Conservation (phyloP, 1,140 invertebrate species). For the Tetragnatha versicolor region DNA sequence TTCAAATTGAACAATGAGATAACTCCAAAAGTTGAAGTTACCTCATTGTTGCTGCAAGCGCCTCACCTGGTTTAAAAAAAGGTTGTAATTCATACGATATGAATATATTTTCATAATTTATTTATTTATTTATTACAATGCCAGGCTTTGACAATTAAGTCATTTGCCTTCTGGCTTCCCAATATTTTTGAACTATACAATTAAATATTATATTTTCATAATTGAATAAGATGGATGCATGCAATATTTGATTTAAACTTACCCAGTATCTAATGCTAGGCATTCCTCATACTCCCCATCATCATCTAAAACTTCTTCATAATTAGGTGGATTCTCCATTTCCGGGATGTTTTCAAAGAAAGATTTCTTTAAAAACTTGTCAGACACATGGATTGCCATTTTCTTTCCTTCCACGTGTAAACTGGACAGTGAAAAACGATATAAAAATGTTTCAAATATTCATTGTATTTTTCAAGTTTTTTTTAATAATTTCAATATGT, state of each 20-base stretch:
- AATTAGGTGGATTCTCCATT: neutral
- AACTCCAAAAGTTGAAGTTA: neutral
- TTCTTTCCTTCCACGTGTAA: constrained; percentile 43
- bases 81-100: neutral
- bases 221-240: neutral
- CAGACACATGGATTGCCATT: constrained; percentile 34
- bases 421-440: neutral
- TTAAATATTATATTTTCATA: neutral
- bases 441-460: neutral
- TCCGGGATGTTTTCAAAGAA: neutral
- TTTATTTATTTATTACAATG: no score
- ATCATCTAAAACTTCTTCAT: constrained; percentile 22
- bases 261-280: constrained; percentile 19
- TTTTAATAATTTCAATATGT: no score
- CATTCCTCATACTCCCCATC: constrained; percentile 17
- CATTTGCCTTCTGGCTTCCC: no score
- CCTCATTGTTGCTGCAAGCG: neutral
- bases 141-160: no score
- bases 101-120: neutral
- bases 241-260: neutral
- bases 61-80: neutral
- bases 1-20: no score
- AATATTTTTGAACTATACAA: neutral
- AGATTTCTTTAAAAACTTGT: neutral
- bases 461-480: no score